Percentiles rank a stretch among this genome's conserved stretches.
Evolutionary conservation across 2,113 vertebrate genomes (phyloP).

Genomic region (Grammomys surdaster): DNA sequence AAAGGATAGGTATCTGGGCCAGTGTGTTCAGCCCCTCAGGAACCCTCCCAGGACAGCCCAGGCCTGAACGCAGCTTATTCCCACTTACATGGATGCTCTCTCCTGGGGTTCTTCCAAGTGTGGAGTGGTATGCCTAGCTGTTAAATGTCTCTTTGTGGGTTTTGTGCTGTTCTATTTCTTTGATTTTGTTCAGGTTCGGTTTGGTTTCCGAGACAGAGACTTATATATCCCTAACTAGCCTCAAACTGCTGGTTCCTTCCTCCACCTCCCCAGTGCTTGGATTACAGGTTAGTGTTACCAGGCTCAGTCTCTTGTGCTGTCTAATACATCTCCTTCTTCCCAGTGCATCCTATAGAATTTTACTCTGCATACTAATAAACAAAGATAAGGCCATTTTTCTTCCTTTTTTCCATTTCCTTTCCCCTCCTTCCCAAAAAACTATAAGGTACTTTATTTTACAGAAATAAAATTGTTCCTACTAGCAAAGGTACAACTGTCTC

Average conservation of each 20-base stretch:
- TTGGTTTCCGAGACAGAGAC: neutral
- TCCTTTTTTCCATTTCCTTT: neutral
- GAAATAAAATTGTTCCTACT: neutral
- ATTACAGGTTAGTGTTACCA: neutral
- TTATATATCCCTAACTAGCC: neutral
- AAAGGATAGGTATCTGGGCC: neutral
- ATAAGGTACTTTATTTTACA: neutral
- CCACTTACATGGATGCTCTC: neutral
- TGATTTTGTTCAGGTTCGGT: neutral
- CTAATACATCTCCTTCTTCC: neutral
- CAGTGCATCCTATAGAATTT: neutral
- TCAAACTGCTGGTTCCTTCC: neutral
- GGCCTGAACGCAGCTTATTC: neutral
- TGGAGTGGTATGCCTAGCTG: neutral
- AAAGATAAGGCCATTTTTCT: neutral
- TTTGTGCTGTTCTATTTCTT: neutral
- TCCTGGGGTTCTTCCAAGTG: neutral
- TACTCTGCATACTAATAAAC: neutral
- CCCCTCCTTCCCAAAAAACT: neutral
- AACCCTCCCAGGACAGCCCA: neutral
- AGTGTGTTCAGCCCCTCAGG: neutral
- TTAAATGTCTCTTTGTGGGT: neutral
- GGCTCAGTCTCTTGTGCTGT: neutral
- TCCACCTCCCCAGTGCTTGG: neutral
- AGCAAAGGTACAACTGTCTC: neutral